Base-by-base conservation (phyloP, 2,888 invertebrate genomes). In the Ommatoiulus sabulosus region DNA sequence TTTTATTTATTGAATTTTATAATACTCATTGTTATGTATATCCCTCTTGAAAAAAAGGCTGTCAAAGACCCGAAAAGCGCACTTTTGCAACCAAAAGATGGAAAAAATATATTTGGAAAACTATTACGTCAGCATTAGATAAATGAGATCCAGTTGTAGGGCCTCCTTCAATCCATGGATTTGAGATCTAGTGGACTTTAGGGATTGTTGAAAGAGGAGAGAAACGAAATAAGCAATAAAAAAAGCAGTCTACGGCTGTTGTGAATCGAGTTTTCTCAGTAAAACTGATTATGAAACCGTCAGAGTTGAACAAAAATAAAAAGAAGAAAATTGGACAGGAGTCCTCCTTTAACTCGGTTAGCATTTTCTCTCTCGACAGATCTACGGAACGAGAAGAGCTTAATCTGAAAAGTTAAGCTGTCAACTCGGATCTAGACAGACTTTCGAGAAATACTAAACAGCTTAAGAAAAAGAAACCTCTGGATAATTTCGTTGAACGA, bases 21-120 rank as follows among this genome's bases (percentile, higher is more conserved):
- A 63, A 63, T 63, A 63, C n/a, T 63, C 63, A 63, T 63, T 63
- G 63, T 63, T n/a, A 63, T 63, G 63, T 63, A 63, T 63, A 63
- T 63, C 63, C 63, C 63, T 63, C 63, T 63, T 63, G 63, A 63
- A 63, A n/a, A 63, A 63, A 63, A 7, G 63, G 63, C 5, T 20
- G 63, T 63, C 63, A 20, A 63, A n/a, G 4, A 7, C n/a, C 20
- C 20, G 20, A 63, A 63, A 15, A 17, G 63, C 4, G n/a, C 63
- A 20, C 63, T 63, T 63, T 63, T 63, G 20, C n/a, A n/a, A 63
- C n/a, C n/a, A 63, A 63, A 63, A 63, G 52, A 52, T 20, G 63
- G 63, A 8, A 63, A 63, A 63, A 63, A 5, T 63, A 63, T 63
- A 63, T 63, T 63, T 20, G 63, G 20, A 63, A 63, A 63, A 63